These are phyloP conservation scores for Horisme vitalbata DNA, from an alignment of 2,888 invertebrate species.

Conservation along the genomic window DNA sequence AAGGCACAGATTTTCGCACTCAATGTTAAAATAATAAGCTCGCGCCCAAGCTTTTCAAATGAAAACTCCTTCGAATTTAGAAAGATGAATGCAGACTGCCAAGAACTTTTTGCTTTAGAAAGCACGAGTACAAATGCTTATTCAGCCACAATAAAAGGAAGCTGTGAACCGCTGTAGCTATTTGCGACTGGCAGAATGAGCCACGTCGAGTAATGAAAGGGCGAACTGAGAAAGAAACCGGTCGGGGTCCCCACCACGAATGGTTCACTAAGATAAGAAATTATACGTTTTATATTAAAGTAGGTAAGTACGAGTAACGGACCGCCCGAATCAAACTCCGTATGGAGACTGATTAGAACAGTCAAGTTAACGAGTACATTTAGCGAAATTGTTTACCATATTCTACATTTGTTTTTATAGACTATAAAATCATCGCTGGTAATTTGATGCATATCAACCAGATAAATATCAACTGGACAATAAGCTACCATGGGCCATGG, in stretches of 20 bases:
- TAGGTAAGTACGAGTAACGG: slow-evolving; percentile 26
- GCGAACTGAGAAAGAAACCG: slow-evolving; percentile 40
- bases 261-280: slow-evolving; percentile 14
- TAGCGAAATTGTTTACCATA: background rate
- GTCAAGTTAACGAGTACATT: slow-evolving; percentile 1
- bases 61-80: slow-evolving; percentile 21
- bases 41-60: slow-evolving; percentile 19
- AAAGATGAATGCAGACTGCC: slow-evolving; percentile 24
- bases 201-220: slow-evolving; percentile 44
- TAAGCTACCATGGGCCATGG: too few relatives aligned
- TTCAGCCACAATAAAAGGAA: slow-evolving; percentile 19
- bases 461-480: too few relatives aligned
- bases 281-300: slow-evolving; percentile 27
- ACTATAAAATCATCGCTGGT: too few relatives aligned
- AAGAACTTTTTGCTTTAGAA: slow-evolving; percentile 30
- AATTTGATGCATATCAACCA: too few relatives aligned
- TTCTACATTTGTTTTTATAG: too few relatives aligned
- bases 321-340: slow-evolving; percentile 31
- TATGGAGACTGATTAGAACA: slow-evolving; percentile 32
- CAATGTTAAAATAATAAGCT: slow-evolving; percentile 29
- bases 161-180: slow-evolving; percentile 24
- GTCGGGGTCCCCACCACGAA: slow-evolving; percentile 40
- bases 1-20: too few relatives aligned
- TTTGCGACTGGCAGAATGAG: slow-evolving; percentile 39
- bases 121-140: slow-evolving; percentile 5